Base-by-base conservation (phyloP, 1,140 invertebrate genomes). In the Oncopeltus fasciatus region DNA sequence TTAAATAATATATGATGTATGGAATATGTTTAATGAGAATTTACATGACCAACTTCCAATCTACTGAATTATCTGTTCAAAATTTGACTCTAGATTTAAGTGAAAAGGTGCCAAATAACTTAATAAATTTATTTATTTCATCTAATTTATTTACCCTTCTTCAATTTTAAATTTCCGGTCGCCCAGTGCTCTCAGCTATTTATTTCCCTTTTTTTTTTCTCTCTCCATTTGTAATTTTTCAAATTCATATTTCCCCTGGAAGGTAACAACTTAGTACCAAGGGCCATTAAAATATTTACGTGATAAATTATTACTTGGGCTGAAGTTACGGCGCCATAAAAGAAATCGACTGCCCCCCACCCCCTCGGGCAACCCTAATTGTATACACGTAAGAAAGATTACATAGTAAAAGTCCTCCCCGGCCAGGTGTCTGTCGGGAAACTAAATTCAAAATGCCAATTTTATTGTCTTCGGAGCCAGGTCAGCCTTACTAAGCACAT, bases 301-400 rank as follows among this genome's bases (percentile, higher is more conserved):
- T 53, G 49, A 53, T 53, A 53, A 53, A 53, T 53, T 53, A 53
- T 53, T 26, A 24, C 49, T 14, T 2, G 18, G 24, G 24, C 14
- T 12, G 49, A 24, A 53, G 49, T 53, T 53, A 53, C 26, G 24
- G 49, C 49, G 14, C 14, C 49, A 53, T 53, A 53, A 53, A 53
- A 53, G 49, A 24, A 53, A 53, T 53, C 20, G 49, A 53, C 24
- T 24, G 21, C 2, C 21, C 49, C 1, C 21, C 24, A 18, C 49
- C 20, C 24, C 24, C 24, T 24, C 49, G 24, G 20, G 3, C 49
- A 9, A 27, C 49, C 24, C 16, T 53, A 53, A 53, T 53, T 53
- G 49, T 53, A 53, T 53, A 53, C 24, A 53, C 26, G 49, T 53
- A 53, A 53, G 49, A 53, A 53, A 53, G 49, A 53, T 53, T 53